These are phyloP conservation scores for Hirtodrosophila confusa DNA, from an alignment of 2,888 invertebrate genomes.

Conservation along the genomic window DNA sequence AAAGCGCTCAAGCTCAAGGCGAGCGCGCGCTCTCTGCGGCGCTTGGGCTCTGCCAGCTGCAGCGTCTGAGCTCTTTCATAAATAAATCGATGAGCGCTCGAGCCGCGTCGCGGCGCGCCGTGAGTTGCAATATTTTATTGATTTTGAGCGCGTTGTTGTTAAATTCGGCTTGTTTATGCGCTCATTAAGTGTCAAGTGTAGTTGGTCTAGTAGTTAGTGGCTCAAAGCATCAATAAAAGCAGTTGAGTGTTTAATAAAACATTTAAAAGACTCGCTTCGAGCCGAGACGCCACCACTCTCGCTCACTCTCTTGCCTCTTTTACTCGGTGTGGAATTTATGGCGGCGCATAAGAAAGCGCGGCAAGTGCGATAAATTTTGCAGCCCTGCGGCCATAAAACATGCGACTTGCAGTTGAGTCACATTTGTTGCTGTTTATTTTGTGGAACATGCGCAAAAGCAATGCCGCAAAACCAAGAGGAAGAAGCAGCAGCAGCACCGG, in stretches of 20 bases:
- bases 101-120: conserved; percentile 49
- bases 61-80: conserved; percentile 48
- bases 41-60: conserved; percentile 9
- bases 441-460: conserved; percentile 72
- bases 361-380: conserved; percentile 77
- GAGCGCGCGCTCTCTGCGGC: conserved; percentile 15
- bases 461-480: conserved; percentile 42
- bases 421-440: conserved; percentile 61
- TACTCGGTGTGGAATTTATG: conserved; percentile 47
- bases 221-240: conserved; percentile 34
- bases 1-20: conserved; percentile 66
- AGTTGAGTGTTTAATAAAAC: conserved; percentile 41
- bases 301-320: conserved; percentile 4
- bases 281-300: conserved; percentile 4
- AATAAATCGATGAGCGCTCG: conserved; percentile 74
- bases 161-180: conserved; percentile 31
- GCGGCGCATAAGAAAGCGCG: conserved; percentile 63
- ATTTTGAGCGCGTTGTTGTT: conserved; percentile 47
- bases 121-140: conserved; percentile 53
- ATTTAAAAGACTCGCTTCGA: conserved; percentile 23
- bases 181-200: conserved; percentile 50
- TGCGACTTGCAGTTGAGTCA: conserved; percentile 74
- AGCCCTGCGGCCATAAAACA: conserved; percentile 80
- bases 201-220: conserved; percentile 26
- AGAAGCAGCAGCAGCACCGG: conserved; percentile 16